Evolutionary conservation across 2,113 vertebrate genomes (phyloP), one percentile per base, ranked within the genome.

Genomic region (Eulemur macaco): DNA sequence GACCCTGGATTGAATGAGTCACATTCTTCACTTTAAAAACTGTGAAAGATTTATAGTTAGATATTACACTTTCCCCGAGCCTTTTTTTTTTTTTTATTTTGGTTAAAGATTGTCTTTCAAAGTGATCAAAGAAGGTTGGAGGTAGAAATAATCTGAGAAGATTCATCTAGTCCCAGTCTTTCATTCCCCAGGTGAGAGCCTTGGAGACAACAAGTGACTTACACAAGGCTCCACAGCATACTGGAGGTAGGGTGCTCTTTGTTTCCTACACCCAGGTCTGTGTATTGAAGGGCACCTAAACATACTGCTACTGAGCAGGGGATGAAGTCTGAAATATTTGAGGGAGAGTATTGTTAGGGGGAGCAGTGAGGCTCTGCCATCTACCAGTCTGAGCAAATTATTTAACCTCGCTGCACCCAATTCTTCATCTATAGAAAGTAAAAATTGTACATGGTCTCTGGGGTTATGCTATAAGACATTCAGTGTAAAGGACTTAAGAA

Each of bases 1-100:
- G 63, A 89, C 66, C n/a, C 17, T 74, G 47, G 71, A 58, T 60
- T 81, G 52, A 88, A 82, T 54, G 50, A 95, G 86, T 23, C 63
- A 63, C 77, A 58, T 84, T 86, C 23, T 91, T 96, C 64, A 58
- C 89, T 93, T 91, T 73, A 88, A 77, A 76, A 81, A 17, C 52
- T 76, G 68, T 23, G 58, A 77, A 63, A 58, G 42, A 47, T 60
- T 95, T 76, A 29, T 9, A 37, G 15, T 29, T 88, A 39, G 54
- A 27, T 66, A 56, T 29, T 56, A 58, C 10, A 50, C 1, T 63
- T 47, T 83, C 73, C 60, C 54, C 25, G 18, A 34, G n/a, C 10
- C 54, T 82, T 69, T 69, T 42, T 42, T 42, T 42, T 42, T 42
- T 42, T 42, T 42, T 42, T 42, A 6, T 42, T 80, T 1, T 39